Evolutionary conservation across 2,113 vertebrate genomes (phyloP).

Genomic region (Macrotus californicus): DNA sequence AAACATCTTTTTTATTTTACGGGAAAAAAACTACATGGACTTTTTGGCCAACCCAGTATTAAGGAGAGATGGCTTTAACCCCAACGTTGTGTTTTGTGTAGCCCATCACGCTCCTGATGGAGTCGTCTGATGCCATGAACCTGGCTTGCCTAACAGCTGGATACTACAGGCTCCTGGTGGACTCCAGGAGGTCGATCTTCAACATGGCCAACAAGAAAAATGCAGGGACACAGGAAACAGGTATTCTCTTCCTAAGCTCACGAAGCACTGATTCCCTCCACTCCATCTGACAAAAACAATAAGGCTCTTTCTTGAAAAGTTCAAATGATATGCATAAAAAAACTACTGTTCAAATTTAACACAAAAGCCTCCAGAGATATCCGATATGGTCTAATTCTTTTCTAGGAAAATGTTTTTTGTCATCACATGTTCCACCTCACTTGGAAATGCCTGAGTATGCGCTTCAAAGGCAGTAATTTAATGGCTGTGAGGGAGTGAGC

Average conservation of each 20-base stretch:
- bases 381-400: background rate
- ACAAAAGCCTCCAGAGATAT: background rate
- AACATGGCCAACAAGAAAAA: slow-evolving; percentile 95
- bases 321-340: background rate
- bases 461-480: background rate
- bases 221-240: slow-evolving; percentile 81
- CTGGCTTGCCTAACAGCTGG: slow-evolving; percentile 97
- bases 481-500: background rate
- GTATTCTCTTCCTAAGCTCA: slow-evolving; percentile 70
- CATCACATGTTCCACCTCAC: background rate
- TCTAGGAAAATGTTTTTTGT: background rate
- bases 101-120: slow-evolving; percentile 98
- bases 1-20: too few species aligned
- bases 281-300: background rate
- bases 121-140: slow-evolving; percentile 98
- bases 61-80: slow-evolving; percentile 59
- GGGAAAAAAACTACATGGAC: too few species aligned
- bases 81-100: slow-evolving; percentile 74
- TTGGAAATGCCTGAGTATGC: background rate
- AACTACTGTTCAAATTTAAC: background rate
- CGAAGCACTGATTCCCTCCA: background rate
- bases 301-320: background rate
- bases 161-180: slow-evolving; percentile 95
- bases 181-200: slow-evolving; percentile 97
- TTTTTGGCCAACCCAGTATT: background rate